Evolutionary conservation across 2,888 invertebrate species (phyloP).

Genomic region (Scaptomyza reducta): DNA sequence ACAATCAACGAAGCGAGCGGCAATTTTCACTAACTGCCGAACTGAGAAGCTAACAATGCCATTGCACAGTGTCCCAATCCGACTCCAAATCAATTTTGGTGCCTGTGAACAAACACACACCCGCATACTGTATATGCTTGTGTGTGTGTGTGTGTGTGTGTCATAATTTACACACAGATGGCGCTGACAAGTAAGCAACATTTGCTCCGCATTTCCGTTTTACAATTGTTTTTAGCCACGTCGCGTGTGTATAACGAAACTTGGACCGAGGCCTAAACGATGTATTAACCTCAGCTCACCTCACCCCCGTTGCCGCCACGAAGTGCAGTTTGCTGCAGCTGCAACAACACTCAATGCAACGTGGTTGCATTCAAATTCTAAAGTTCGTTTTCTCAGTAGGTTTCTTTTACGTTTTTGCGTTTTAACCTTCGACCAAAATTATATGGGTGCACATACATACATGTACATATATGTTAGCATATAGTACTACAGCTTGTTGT

Average conservation of each 20-base stretch:
- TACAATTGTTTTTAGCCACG: slow-evolving; percentile 46
- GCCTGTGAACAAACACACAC: slow-evolving; percentile 54
- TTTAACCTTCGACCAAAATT: slow-evolving; percentile 48
- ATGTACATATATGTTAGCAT: no score
- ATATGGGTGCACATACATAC: slow-evolving; percentile 21
- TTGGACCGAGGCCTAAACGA: slow-evolving; percentile 60
- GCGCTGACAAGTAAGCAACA: slow-evolving; percentile 34
- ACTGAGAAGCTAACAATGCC: slow-evolving; percentile 67
- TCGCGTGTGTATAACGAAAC: slow-evolving; percentile 68
- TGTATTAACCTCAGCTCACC: slow-evolving; percentile 21
- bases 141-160: slow-evolving; percentile 25
- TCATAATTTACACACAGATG: slow-evolving; percentile 57
- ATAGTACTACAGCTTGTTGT: no score
- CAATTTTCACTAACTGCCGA: slow-evolving; percentile 76
- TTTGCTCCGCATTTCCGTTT: slow-evolving; percentile 62
- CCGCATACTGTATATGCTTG: slow-evolving; percentile 6
- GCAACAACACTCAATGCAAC: slow-evolving; percentile 21
- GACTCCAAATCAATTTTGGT: slow-evolving; percentile 70
- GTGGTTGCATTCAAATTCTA: slow-evolving; percentile 45
- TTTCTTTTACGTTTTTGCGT: slow-evolving; percentile 10
- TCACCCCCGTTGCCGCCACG: not conserved
- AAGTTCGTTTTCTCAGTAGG: slow-evolving; percentile 36
- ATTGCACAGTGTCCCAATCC: slow-evolving; percentile 64
- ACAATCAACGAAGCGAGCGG: slow-evolving; percentile 75
- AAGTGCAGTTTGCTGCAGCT: slow-evolving; percentile 27